Conservation (phyloP, 2,113 vertebrate species). For the Mixornis gularis region DNA sequence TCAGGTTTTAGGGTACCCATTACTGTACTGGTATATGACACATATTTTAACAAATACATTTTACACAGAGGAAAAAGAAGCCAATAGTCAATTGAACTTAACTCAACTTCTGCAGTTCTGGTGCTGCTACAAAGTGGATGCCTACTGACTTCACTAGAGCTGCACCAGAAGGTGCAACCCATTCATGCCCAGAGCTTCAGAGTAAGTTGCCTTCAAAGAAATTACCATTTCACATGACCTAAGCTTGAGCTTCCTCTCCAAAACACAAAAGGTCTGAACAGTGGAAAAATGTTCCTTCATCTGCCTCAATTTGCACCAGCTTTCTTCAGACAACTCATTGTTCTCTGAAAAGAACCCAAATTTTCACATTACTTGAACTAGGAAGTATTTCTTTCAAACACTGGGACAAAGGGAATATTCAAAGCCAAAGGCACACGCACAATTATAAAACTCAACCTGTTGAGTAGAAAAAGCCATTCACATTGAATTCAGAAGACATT, state of each 20-base stretch:
- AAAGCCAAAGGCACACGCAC: background rate
- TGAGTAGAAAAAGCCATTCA: background rate
- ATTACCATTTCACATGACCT: background rate
- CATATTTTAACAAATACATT: background rate
- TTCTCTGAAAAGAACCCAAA: background rate
- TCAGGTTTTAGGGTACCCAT: background rate
- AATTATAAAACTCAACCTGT: background rate
- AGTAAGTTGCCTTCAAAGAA: background rate
- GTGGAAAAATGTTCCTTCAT: background rate
- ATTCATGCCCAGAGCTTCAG: background rate
- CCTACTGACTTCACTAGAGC: background rate
- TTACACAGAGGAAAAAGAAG: background rate
- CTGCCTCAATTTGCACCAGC: background rate
- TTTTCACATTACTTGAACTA: background rate
- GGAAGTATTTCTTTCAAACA: background rate
- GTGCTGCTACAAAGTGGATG: background rate
- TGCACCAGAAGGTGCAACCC: background rate
- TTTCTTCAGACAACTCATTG: background rate
- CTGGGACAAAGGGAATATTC: background rate
- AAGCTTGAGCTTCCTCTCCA: background rate
- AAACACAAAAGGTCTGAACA: background rate
- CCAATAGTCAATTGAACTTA: background rate
- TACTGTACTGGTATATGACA: background rate
- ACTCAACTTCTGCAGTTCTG: background rate
- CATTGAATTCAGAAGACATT: background rate